Conservation (phyloP, 2,113 vertebrate species). For the Actenoides hombroni region DNA sequence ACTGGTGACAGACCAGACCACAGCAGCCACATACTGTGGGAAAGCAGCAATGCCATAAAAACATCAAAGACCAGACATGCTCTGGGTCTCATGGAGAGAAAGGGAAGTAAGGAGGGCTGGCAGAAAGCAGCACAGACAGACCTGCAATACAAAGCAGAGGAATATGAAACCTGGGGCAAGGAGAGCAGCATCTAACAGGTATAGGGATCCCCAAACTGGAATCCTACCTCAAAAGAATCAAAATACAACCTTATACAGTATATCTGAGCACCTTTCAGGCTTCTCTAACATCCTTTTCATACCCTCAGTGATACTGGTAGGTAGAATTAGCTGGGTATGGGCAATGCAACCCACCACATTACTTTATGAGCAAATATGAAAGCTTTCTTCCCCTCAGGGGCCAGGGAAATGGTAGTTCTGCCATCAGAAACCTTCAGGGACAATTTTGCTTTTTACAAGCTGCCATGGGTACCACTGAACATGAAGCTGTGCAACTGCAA, state of each 20-base stretch:
- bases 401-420: neutral
- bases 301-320: neutral
- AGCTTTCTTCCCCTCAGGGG: neutral
- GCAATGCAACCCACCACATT: neutral
- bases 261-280: neutral
- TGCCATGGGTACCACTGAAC: neutral
- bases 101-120: neutral
- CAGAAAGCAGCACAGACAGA: neutral
- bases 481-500: fast-evolving
- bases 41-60: neutral
- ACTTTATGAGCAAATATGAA: neutral
- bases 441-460: neutral
- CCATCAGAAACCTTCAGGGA: neutral
- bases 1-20: neutral
- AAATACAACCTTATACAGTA: neutral
- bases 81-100: neutral
- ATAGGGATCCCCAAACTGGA: neutral
- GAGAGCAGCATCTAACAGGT: neutral
- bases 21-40: neutral
- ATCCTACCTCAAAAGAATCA: neutral
- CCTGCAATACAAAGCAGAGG: neutral
- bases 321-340: neutral
- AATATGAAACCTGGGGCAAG: neutral
- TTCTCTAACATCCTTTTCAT: neutral
- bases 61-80: neutral